Base-by-base conservation (phyloP, 2,888 invertebrate genomes). In the Gymnosoma rotundatum region DNA sequence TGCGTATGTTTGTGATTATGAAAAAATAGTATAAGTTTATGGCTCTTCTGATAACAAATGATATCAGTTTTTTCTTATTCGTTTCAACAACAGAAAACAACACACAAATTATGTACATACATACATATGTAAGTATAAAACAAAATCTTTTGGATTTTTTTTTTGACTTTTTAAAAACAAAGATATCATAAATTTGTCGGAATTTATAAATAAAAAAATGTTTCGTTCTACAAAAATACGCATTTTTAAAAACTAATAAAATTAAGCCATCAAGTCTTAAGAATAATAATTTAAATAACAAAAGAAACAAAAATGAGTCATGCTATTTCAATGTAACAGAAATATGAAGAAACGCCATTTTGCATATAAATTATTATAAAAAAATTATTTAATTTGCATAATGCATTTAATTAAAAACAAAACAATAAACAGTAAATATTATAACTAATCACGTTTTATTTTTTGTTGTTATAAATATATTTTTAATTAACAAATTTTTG, bases 381-480 rank as follows among this genome's bases (percentile, higher is more conserved):
- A 42, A 7, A 5, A 7, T 32, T 32, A 32, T 32, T 32, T 42
- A 10, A 42, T 42, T 42, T 42, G 4, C n/a, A 69, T 48, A 25
- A 45, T 45, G 16, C n/a, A 25, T 48, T 42, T 48, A 21, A 48
- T 10, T 25, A 25, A 54, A 20, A 52, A 52, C 8, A 48, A 25
- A 48, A 48, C n/a, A 78, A 78, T 54, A 63, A 64, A 64, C 50
- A 25, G n/a, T 10, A 72, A 66, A 7, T 32, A 72, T 66, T 52
- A 66, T 45, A 75, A 72, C 66, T 54, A 72, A 82, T 73, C 72
- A 78, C 82, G 76, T 82, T 82, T 79, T 73, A 50, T 48, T 66
- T 18, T 20, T 18, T 18, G n/a, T 5, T 14, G 21, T 6, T n/a
- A 72, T 50, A 32, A 48, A 48, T 42, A 60, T 32, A 9, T 36